A percentile compares a stretch with the other conserved stretches of the same genome.
These are phyloP conservation scores for Choristoneura fumiferana DNA, from an alignment of 1,140 invertebrate genomes.

Conservation along the genomic window DNA sequence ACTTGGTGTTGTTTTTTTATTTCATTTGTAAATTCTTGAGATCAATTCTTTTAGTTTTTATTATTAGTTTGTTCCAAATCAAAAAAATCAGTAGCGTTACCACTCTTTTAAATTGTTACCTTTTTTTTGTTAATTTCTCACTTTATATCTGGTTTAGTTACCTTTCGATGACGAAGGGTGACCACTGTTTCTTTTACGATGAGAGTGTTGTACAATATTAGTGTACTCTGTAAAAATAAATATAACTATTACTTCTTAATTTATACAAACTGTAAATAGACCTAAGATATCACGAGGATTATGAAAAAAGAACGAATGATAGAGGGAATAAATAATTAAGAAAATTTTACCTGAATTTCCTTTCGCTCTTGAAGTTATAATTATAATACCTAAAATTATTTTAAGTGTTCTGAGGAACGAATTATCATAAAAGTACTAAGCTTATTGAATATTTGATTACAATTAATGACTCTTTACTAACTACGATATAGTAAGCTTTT, in stretches of 20 bases:
- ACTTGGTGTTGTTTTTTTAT: conserved; percentile 68
- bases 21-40: conserved; percentile 45
- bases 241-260: conserved; percentile 67
- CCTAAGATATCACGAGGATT: conserved; percentile 68
- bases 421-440: too few relatives aligned
- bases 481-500: too few relatives aligned
- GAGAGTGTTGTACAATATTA: conserved; percentile 69
- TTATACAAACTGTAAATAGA: conserved; percentile 77
- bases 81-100: conserved; percentile 58
- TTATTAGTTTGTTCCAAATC: conserved; percentile 49
- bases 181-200: not conserved
- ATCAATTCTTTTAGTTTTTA: conserved; percentile 49
- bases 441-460: too few relatives aligned
- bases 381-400: too few relatives aligned
- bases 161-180: conserved; percentile 53
- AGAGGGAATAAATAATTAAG: conserved; percentile 75
- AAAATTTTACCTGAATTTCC: conserved; percentile 54
- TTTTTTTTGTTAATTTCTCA: conserved; percentile 34
- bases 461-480: too few relatives aligned
- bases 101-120: conserved; percentile 39
- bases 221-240: conserved; percentile 70
- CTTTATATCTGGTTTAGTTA: conserved; percentile 40
- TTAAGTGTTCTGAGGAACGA: too few relatives aligned
- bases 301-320: conserved; percentile 75
- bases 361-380: conserved; percentile 24